These are phyloP conservation scores for Anneissia japonica DNA, from an alignment of 35 echinoderm and acorn worm species.

Conservation along the genomic window DNA sequence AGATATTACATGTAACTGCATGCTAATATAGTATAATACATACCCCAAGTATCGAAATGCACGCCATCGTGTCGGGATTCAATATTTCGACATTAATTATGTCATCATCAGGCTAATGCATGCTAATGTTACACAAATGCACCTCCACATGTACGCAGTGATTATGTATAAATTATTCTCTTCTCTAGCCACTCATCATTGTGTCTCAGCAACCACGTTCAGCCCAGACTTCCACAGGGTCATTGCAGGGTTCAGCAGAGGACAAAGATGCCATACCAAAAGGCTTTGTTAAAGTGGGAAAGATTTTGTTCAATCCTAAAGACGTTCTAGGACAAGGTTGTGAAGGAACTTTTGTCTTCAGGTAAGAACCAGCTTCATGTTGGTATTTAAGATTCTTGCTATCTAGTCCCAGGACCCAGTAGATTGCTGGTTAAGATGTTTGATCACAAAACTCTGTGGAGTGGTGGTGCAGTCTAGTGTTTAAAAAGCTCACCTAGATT, in stretches of 20 bases:
- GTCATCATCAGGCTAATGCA: background rate
- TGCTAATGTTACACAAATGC: background rate
- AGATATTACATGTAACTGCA: no score
- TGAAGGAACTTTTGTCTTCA: slow-evolving; percentile 94
- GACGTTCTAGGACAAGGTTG: slow-evolving; percentile 83
- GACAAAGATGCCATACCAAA: slow-evolving; percentile 48
- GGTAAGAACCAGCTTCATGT: slow-evolving; percentile 21
- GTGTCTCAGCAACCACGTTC: slow-evolving; percentile 72
- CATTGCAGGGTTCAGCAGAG: background rate
- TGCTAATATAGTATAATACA: no score
- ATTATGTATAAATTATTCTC: background rate
- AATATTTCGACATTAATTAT: background rate
- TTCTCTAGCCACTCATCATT: slow-evolving; percentile 71
- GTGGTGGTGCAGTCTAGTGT: no score
- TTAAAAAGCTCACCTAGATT: no score
- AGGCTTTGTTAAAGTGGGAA: slow-evolving; percentile 66
- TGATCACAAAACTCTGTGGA: no score
- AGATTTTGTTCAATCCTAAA: slow-evolving; percentile 91
- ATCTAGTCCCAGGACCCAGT: no score
- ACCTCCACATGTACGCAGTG: background rate
- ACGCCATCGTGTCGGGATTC: no score
- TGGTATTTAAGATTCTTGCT: background rate
- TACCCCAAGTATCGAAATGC: no score
- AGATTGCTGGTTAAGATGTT: no score
- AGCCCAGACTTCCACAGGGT: slow-evolving; percentile 44